Conservation (phyloP, 2,113 vertebrate genomes). For the Raja brachyura region DNA sequence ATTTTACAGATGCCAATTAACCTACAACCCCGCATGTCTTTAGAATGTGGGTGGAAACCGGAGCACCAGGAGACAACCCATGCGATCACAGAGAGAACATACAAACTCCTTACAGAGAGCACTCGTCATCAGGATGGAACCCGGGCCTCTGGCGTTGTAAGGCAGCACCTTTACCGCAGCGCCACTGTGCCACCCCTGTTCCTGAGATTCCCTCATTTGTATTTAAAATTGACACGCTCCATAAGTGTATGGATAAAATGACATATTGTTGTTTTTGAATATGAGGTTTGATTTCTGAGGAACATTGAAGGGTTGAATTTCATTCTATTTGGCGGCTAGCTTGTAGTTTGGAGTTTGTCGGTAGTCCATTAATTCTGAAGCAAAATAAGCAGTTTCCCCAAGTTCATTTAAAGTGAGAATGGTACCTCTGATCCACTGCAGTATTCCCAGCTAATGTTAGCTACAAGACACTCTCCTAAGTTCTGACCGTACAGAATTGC, state of each 20-base stretch:
- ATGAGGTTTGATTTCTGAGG: neutral
- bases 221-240: neutral
- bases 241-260: neutral
- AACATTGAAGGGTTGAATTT: neutral
- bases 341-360: neutral
- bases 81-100: too few relatives aligned
- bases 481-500: neutral
- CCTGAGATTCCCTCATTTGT: neutral
- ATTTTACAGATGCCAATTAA: too few relatives aligned
- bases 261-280: neutral
- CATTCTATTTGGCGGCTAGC: neutral
- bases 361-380: neutral
- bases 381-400: neutral
- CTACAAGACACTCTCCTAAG: neutral
- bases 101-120: too few relatives aligned
- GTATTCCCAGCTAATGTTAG: neutral
- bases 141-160: too few relatives aligned
- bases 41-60: too few relatives aligned
- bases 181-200: neutral
- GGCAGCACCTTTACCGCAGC: too few relatives aligned
- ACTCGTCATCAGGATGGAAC: too few relatives aligned
- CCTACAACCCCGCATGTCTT: too few relatives aligned
- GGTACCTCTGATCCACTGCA: neutral
- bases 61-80: too few relatives aligned
- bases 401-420: neutral